Evolutionary conservation across 2,888 invertebrate species (phyloP), one percentile per base, ranked within the genome.

Genomic region (Athalia circularis): DNA sequence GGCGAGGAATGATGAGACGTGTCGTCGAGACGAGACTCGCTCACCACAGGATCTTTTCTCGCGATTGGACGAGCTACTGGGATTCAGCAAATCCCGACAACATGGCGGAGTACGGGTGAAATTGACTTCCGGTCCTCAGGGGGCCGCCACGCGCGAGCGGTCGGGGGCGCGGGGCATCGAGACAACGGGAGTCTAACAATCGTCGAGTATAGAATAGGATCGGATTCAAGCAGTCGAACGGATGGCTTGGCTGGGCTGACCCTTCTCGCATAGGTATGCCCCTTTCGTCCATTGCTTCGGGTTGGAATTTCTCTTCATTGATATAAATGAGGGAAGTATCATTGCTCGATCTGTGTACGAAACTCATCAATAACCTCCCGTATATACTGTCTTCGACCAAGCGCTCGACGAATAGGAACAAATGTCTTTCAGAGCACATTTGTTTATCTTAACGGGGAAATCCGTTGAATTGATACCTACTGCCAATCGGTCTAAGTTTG

Each of bases 1-100:
- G 77, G 77, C 70, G 61, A 77, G 68, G 70, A 77, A 68, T 68
- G 77, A 77, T 67, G 77, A 77, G 70, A 77, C 77, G 70, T 62
- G 77, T 72, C 72, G 72, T 72, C 59, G 59, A 72, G 77, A 77
- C 77, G 11, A 45, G 70, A 61, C 15, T 77, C 65, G 59, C 47
- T 70, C 67, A 62, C 65, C 67, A 48, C 77, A 29, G 61, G 68
- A 77, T 77, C 61, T 68, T 50, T n/a, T 8, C 70, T 61, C 11
- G 70, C 68, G 77, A 77, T 77, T 77, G 68, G 68, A 77, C 50
- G 77, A 62, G 59, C 47, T 29, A n/a, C 70, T 61, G 59, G 52
- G 57, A 77, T 77, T 77, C 57, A 61, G 15, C 65, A 62, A 77
- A 67, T 67, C 77, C 65, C 43, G 61, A 50, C 57, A 67, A 70